Conservation (phyloP, 2,888 invertebrate genomes). For the Ecdyonurus torrentis region DNA sequence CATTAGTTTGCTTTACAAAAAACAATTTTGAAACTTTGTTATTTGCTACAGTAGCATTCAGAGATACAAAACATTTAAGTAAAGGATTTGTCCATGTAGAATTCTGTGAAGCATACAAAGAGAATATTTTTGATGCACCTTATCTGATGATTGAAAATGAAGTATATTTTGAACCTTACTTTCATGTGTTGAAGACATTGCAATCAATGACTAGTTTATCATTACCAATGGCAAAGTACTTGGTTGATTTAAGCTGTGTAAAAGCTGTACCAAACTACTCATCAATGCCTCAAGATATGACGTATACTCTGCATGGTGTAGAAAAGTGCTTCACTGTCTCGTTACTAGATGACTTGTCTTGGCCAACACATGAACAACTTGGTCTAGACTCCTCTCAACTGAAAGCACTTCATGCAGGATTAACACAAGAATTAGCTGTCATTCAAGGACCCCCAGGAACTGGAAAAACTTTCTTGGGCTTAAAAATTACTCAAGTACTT, state of each 20-base stretch:
- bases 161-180: constrained; percentile 32
- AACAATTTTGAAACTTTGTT: constrained; percentile 26
- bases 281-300: constrained; percentile 11
- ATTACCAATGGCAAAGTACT: constrained; percentile 23
- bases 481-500: constrained; percentile 25
- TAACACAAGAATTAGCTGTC: constrained; percentile 23
- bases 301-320: not conserved
- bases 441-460: constrained; percentile 35
- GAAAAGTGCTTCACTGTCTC: not conserved
- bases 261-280: constrained; percentile 21
- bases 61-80: constrained; percentile 17
- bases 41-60: constrained; percentile 24
- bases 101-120: constrained; percentile 3
- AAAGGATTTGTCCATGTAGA: constrained; percentile 17
- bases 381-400: constrained; percentile 22
- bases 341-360: not conserved
- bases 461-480: constrained; percentile 30
- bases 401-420: constrained; percentile 21
- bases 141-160: constrained; percentile 28
- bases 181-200: constrained; percentile 26
- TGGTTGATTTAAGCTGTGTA: constrained; percentile 18
- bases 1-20: constrained; percentile 27
- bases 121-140: constrained; percentile 7
- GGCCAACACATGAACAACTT: constrained; percentile 5
- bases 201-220: constrained; percentile 19